Base-by-base conservation (phyloP, 2,888 invertebrate genomes). In the Polyommatus iphigenia region DNA sequence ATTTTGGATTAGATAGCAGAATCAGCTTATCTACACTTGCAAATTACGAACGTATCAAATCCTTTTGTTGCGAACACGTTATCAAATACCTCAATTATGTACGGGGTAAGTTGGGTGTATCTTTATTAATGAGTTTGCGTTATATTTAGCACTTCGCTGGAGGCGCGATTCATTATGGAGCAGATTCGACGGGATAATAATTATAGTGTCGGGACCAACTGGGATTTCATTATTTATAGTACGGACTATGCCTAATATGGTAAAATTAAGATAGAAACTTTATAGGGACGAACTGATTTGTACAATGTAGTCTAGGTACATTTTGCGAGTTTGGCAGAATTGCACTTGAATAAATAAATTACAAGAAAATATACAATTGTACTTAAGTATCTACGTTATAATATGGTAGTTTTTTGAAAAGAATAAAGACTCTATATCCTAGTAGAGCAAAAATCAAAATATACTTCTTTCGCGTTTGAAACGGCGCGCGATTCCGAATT, bases 61-160 rank as follows among this genome's bases (percentile, higher is more conserved):
- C 67, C 67, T 32, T 67, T 29, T 67, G 67, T 67, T 67, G 6
- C 15, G 67, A 67, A 29, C 29, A 67, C 0, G 67, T 7, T 67
- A 67, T 67, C 67, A 67, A 67, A 67, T 24, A 13, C 29, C 29
- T 67, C 15, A 32, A 32, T 67, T 67, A 29, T 67, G 67, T 15
- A 32, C 29, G 67, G 67, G 18, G 29, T n/a, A 13, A 72, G 36
- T 41, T 41, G 20, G 4, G 10, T 32, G 46, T 75, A 75, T 54
- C 46, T 54, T 75, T 50, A 75, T 75, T 75, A 75, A 75, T 75
- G 54, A 75, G 75, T 54, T 75, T 20, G 29, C 32, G 50, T 54
- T 75, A 75, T 54, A 75, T 75, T 75, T 75, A 54, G 75, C 50
- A 54, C 75, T 54, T 54, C 75, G 75, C 75, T 75, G 75, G 75